Base-by-base conservation (phyloP, 2,888 invertebrate genomes). In the Creontiades dilutus region DNA sequence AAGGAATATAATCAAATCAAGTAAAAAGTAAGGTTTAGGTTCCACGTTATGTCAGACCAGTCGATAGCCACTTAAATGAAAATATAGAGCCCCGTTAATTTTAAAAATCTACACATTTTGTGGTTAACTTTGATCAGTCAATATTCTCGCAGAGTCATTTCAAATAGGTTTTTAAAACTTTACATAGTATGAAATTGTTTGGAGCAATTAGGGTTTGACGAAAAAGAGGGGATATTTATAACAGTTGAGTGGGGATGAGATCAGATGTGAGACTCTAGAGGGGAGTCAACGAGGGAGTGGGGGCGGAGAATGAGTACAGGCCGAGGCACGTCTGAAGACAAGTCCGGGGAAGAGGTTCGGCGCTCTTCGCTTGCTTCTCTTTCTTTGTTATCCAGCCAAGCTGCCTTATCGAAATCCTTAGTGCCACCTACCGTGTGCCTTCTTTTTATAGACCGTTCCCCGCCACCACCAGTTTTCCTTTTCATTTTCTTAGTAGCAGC, bases 361-460 rank as follows among this genome's bases (percentile, higher is more conserved):
- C 95, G 92, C 90, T 94, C 94, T 86, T 93, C 93, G 47, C 93
- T 93, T 52, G 92, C 92, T 91, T 94, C 94, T n/a, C 94, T 93
- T 91, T 94, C 94, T 91, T 94, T 94, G 91, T 94, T 94, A 91
- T 95, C 94, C 89, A 94, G 92, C 94, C 95, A 95, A 78, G 94
- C 94, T 27, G 95, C 94, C 91, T 95, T 95, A 92, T 96, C 96
- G 27, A 95, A 96, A 94, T 98, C 98, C 93, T 97, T 97, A n/a
- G 97, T 97, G 89, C 98, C 98, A 91, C 98, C 98, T 12, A 98
- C 98, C 0, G 98, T 98, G 94, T 98, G 98, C 47, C 98, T 95
- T 76, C 98, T 95, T 93, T 97, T 97, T 92, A 97, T 97, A 91
- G 97, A 96, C 91, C 96, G 94, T 93, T 96, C 96, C n/a, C 91